Evolutionary conservation across 2,888 invertebrate species (phyloP), one percentile per base, ranked within the genome.

Genomic region (Zaprionus lineosus): DNA sequence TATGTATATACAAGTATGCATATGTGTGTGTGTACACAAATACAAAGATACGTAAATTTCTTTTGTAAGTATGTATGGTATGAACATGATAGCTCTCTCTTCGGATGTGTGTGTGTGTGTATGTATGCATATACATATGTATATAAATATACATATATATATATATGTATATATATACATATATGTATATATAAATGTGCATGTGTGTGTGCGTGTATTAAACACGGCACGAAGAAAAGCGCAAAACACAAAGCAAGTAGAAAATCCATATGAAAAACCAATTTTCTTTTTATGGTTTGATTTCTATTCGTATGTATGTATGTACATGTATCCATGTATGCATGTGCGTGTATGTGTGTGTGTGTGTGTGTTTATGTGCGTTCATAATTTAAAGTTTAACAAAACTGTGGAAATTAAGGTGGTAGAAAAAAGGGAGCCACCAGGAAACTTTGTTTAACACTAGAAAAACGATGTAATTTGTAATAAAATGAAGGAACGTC

Each of bases 211-310:
- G 19, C 41, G 44, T 58, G 59, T 50, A 28, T 60, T 12, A 53
- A 64, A 47, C 24, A 33, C 36, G 28, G 9, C 26, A 41, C 21
- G 41, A 66, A 60, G 55, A 66, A 72, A 69, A 56, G 48, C 60
- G 52, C 56, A 52, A 72, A 67, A 52, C 47, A 48, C 14, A 73
- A 40, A 29, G 40, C 43, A 67, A 39, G 47, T 43, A 65, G 34
- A 60, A 65, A 67, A 66, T 33, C 40, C 34, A 59, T 41, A 59
- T 65, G 70, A 58, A 78, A 75, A 70, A 21, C 48, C 66, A 63
- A 77, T 82, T 77, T 74, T 63, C 48, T 73, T 79, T 79, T 81
- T 53, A 74, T 51, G 63, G 29, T 39, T 73, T 58, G 53, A 63
- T 74, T 63, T 68, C 63, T 67, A 58, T 61, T n/a, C n/a, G n/a